phyloP scores from a whole-genome alignment of 2,797 vertebrate species.

The Enteromius afrohamiltoni region DNA sequence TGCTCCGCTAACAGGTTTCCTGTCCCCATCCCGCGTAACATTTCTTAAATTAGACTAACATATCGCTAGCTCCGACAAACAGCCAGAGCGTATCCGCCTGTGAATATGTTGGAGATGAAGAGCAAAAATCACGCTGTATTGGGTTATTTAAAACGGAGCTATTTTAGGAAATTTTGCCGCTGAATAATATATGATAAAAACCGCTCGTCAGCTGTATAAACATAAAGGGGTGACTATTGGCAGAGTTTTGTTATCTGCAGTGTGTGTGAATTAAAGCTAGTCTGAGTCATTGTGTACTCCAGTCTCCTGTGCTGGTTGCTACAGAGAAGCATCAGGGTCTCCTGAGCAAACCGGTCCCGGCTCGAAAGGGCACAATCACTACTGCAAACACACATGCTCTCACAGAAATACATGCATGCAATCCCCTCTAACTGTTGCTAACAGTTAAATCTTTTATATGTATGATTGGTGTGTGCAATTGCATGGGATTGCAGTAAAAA shows the following conservation, averaged over 20 bases:
- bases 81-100: neutral
- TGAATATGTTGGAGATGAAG: neutral
- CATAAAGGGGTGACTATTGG: slow-evolving; percentile 6
- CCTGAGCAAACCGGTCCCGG: slow-evolving; percentile 46
- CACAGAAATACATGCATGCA: slow-evolving; percentile 7
- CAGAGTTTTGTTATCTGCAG: neutral
- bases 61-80: neutral
- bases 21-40: neutral
- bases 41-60: neutral
- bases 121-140: neutral
- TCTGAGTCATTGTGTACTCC: slow-evolving; percentile 51
- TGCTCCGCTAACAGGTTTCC: neutral
- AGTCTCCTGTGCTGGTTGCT: slow-evolving; percentile 41
- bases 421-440: neutral
- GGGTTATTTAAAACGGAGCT: neutral
- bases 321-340: slow-evolving; percentile 41
- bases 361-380: neutral
- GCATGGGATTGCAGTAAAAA: neutral
- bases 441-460: neutral
- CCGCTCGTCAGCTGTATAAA: neutral
- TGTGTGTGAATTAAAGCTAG: slow-evolving; percentile 18
- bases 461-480: neutral
- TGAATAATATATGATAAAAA: neutral
- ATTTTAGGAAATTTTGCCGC: neutral
- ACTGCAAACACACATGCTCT: slow-evolving; percentile 1